Base-by-base conservation (phyloP, 1,140 invertebrate genomes). In the Gonatopus flavifemur region DNA sequence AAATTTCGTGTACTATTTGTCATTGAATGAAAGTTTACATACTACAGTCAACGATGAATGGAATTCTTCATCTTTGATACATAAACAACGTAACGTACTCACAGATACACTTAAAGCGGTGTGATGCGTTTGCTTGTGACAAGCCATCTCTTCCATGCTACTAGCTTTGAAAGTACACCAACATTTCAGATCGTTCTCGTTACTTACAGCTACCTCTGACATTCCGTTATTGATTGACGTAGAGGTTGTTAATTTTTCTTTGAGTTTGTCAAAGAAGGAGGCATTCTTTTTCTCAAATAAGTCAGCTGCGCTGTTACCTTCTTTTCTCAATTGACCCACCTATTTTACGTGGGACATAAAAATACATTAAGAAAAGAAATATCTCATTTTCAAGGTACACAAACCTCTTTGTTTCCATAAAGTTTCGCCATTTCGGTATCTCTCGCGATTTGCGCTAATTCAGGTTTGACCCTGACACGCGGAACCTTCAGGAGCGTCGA, bases 191-290 rank as follows among this genome's bases (percentile, higher is more conserved):
- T 76, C 67, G 42, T 62, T 72, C 30, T 46, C 52, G 12, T 54
- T 72, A 59, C 71, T 72, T 55, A 76, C 71, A 15, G 73, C 79
- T 24, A 78, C 72, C 39, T 77, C 74, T 9, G 69, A 58, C 18
- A 81, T 70, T 32, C 80, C 78, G 4, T 75, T 76, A 51, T 78
- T 79, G 38, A 72, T 80, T 22, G 60, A 31, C 20, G 53, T 64
- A 18, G 58, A 64, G 12, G 84, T 72, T 72, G 80, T 77, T 24
- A 91, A 67, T 73, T 86, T 85, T 67, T 89, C 86, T 72, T 90
- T 90, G 12, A 92, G 76, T 66, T 86, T 86, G 62, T 93, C 89
- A 66, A 92, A 91, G 66, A 92, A 92, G 9, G 86, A 88, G 13
- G 85, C 82, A 59, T 87, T 87, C 64, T 89, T 89, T 73, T 86